These are phyloP conservation scores for Bubo bubo DNA, from an alignment of 2,113 vertebrate species.

Conservation along the genomic window DNA sequence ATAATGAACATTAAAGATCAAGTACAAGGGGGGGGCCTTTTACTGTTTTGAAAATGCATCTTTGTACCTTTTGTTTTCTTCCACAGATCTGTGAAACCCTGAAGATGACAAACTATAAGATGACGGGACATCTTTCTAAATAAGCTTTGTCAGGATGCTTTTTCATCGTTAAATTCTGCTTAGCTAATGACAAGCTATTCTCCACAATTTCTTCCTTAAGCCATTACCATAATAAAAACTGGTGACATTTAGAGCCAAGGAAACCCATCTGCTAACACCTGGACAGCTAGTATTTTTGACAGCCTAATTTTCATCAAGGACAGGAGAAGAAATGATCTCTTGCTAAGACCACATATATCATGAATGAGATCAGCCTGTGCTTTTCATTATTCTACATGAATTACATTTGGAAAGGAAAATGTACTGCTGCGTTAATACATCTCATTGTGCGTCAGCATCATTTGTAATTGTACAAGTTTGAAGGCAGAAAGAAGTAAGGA, in stretches of 20 bases:
- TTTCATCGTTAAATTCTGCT: constrained; percentile 28
- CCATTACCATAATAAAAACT: constrained; percentile 27
- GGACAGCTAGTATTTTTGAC: constrained; percentile 28
- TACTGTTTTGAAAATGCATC: not conserved
- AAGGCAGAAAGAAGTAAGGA: not conserved
- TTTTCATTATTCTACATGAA: constrained; percentile 9
- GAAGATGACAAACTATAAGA: not conserved
- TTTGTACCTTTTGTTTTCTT: not conserved
- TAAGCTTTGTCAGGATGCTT: not conserved
- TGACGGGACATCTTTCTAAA: not conserved
- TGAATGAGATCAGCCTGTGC: constrained; percentile 11
- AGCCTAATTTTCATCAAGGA: constrained; percentile 54
- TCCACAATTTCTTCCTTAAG: not conserved
- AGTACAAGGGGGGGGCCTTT: not conserved
- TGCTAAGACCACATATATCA: constrained; percentile 15
- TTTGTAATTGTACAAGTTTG: not conserved
- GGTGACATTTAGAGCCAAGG: constrained; percentile 28
- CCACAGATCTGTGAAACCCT: not conserved
- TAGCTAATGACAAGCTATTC: constrained; percentile 17
- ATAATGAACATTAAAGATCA: not conserved
- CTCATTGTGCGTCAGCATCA: not conserved
- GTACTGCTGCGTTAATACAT: not conserved
- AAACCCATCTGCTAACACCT: constrained; percentile 43
- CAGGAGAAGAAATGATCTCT: constrained; percentile 31
- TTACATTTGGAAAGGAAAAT: not conserved